Percentiles rank a stretch among this genome's conserved stretches.
phyloP scores from a whole-genome alignment of 1,140 invertebrate genomes.

The Lepidurus arcticus region DNA sequence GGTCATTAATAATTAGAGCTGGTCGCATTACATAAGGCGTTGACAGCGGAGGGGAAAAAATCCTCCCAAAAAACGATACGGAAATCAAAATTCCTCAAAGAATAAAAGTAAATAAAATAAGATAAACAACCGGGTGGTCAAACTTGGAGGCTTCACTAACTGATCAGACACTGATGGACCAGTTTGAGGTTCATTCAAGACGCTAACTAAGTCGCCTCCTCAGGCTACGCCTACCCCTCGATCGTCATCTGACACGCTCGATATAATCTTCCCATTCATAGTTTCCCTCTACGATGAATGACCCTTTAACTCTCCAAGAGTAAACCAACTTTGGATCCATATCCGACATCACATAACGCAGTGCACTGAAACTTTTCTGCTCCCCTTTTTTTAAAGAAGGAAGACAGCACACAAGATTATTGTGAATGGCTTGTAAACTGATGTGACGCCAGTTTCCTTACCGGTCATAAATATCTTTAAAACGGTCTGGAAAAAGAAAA shows the following conservation, averaged over 20 bases:
- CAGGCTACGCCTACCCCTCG: not conserved
- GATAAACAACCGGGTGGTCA: not conserved
- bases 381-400: too few species aligned
- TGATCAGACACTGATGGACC: not conserved
- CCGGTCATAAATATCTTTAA: not conserved
- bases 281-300: slow-evolving; percentile 3
- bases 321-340: too few species aligned
- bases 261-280: slow-evolving; percentile 11
- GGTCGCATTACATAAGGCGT: too few species aligned
- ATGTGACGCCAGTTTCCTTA: too few species aligned
- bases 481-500: not conserved
- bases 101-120: not conserved
- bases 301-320: not conserved
- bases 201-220: not conserved
- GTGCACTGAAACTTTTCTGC: too few species aligned
- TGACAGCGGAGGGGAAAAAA: too few species aligned
- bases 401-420: too few species aligned
- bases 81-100: not conserved
- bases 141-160: not conserved
- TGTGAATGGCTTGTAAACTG: too few species aligned
- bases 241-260: slow-evolving; percentile 3
- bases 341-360: too few species aligned
- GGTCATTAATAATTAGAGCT: too few species aligned
- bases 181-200: not conserved
- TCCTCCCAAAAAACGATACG: not conserved